A percentile compares a stretch with the other conserved stretches of the same genome.
phyloP scores from a whole-genome alignment of 2,888 invertebrate species.

The Epicampocera succincta region DNA sequence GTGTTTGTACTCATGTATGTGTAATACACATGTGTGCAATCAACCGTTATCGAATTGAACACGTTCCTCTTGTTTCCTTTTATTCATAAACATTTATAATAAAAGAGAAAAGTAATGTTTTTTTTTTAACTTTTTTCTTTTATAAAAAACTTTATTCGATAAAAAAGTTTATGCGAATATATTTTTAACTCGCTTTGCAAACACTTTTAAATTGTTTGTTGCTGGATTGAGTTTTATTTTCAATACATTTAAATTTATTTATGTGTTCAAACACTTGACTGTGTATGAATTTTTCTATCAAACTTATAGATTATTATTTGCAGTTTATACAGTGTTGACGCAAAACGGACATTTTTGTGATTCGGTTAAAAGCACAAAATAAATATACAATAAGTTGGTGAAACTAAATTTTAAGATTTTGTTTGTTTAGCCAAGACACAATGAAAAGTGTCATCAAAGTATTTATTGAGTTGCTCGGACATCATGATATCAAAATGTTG shows the following conservation, averaged over 20 bases:
- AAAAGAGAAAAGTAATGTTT: conserved; percentile 33
- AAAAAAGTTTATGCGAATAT: conserved; percentile 51
- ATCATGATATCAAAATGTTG: no score
- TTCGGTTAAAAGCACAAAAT: no score
- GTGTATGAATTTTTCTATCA: conserved; percentile 9
- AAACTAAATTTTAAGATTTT: no score
- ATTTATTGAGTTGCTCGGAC: no score
- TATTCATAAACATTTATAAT: conserved; percentile 52
- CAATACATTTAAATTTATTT: conserved; percentile 36
- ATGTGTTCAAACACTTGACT: not conserved
- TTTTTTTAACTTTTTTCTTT: conserved; percentile 14
- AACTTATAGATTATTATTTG: conserved; percentile 59
- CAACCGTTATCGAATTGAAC: conserved; percentile 74
- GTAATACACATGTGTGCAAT: conserved; percentile 72
- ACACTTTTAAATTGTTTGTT: conserved; percentile 51
- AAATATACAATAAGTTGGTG: no score
- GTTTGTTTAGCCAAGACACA: no score
- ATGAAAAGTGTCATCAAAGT: no score
- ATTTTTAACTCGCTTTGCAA: conserved; percentile 50
- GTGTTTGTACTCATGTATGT: not conserved
- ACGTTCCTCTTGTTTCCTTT: conserved; percentile 51
- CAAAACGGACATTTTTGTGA: no score
- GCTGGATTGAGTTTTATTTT: conserved; percentile 36
- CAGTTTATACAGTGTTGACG: conserved; percentile 11
- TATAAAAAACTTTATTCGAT: conserved; percentile 52